Conservation (phyloP, 2,113 vertebrate genomes). For the Numenius arquata region DNA sequence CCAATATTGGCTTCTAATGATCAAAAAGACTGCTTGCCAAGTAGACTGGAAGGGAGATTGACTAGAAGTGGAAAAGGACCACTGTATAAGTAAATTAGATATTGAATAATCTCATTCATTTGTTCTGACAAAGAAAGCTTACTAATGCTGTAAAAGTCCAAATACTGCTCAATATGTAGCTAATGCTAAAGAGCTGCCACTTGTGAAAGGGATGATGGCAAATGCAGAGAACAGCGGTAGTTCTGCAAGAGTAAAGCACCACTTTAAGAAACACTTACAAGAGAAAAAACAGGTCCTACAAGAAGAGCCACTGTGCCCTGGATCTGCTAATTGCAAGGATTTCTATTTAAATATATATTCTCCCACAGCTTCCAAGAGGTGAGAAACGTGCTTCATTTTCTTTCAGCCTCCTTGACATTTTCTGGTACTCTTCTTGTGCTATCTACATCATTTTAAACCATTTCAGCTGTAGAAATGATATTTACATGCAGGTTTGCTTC, state of each 20-base stretch:
- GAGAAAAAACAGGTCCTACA: neutral
- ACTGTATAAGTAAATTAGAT: neutral
- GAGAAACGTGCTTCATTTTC: neutral
- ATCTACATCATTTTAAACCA: neutral
- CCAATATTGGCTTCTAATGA: neutral
- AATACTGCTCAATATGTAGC: neutral
- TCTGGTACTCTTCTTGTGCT: neutral
- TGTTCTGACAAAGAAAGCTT: neutral
- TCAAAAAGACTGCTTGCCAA: neutral
- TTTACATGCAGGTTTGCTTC: neutral
- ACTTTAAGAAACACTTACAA: neutral
- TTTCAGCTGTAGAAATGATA: neutral
- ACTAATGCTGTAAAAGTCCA: neutral
- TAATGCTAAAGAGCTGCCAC: neutral
- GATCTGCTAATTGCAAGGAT: neutral
- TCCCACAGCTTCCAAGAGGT: neutral
- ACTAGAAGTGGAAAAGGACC: neutral
- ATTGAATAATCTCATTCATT: neutral
- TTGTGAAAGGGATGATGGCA: neutral
- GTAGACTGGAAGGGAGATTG: neutral
- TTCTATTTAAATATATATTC: slow-evolving; percentile 5
- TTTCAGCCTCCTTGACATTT: neutral
- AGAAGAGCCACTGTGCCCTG: neutral
- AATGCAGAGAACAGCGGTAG: neutral
- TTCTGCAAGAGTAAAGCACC: neutral